Percentiles rank a stretch among this genome's conserved stretches.
Evolutionary conservation across 2,888 invertebrate species (phyloP).

Genomic region (Ceratothoa steindachneri): DNA sequence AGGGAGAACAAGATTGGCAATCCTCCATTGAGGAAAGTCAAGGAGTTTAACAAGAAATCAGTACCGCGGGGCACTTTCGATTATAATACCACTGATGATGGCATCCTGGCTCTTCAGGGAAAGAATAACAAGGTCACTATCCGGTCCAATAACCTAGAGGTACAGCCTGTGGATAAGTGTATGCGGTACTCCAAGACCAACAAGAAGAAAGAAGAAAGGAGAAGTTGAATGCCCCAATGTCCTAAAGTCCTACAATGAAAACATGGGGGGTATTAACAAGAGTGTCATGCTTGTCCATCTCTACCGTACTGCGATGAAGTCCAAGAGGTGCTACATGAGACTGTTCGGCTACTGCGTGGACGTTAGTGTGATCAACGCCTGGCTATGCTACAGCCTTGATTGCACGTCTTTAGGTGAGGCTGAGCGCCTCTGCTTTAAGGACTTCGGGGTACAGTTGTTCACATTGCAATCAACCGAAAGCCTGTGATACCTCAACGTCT

Average conservation of each 20-base stretch:
- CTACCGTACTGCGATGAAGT: conserved; percentile 16
- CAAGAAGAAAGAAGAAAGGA: not conserved
- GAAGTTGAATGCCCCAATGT: not conserved
- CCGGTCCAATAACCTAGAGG: conserved; percentile 15
- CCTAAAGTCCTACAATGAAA: conserved; percentile 16
- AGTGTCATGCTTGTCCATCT: conserved; percentile 24
- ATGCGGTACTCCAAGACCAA: too few relatives aligned
- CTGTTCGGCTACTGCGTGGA: conserved; percentile 22
- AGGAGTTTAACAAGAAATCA: too few relatives aligned
- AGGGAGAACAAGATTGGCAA: too few relatives aligned
- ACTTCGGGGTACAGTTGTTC: conserved; percentile 14
- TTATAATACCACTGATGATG: too few relatives aligned
- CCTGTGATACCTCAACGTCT: too few relatives aligned
- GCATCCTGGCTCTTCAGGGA: too few relatives aligned
- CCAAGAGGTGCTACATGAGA: conserved; percentile 17
- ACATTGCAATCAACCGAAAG: too few relatives aligned
- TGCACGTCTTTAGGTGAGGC: conserved; percentile 3
- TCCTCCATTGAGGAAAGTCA: too few relatives aligned
- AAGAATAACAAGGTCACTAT: too few relatives aligned
- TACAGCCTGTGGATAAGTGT: not conserved
- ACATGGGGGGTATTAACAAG: conserved; percentile 27
- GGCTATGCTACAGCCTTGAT: too few relatives aligned
- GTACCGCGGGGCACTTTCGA: too few relatives aligned
- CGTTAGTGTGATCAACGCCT: too few relatives aligned
- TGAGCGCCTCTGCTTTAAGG: not conserved